Evolutionary conservation across 2,888 invertebrate species (phyloP).

Genomic region (Nycteola revayana): DNA sequence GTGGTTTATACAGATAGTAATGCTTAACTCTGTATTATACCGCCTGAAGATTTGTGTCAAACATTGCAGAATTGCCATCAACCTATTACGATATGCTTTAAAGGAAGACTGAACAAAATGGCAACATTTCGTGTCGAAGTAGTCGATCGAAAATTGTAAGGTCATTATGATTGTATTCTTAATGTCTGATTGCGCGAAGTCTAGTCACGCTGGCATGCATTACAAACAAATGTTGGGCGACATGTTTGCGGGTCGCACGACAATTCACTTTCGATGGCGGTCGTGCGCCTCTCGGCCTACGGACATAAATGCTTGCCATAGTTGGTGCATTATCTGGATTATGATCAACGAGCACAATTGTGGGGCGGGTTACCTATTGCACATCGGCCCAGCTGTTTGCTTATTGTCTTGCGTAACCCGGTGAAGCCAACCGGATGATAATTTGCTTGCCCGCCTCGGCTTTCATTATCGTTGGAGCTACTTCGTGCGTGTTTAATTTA

Average conservation of each 20-base stretch:
- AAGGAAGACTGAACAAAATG: slow-evolving; percentile 35
- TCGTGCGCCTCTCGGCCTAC: slow-evolving; percentile 71
- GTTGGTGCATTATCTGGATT: slow-evolving; percentile 66
- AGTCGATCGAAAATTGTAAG: slow-evolving; percentile 45
- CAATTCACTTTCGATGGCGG: slow-evolving; percentile 73
- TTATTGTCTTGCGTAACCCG: slow-evolving; percentile 73
- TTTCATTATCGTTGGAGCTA: slow-evolving; percentile 63
- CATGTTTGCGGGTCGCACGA: slow-evolving; percentile 53
- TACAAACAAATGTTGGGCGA: slow-evolving; percentile 52
- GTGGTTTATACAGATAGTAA: too few relatives aligned
- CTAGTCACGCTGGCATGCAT: slow-evolving; percentile 55
- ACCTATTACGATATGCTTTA: slow-evolving; percentile 25
- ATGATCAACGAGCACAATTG: slow-evolving; percentile 67
- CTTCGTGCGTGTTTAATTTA: slow-evolving; percentile 75
- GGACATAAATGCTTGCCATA: slow-evolving; percentile 63
- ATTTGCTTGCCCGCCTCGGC: slow-evolving; percentile 67
- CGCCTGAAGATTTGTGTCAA: too few relatives aligned
- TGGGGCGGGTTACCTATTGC: slow-evolving; percentile 66
- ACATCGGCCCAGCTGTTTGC: slow-evolving; percentile 66
- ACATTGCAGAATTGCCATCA: not conserved
- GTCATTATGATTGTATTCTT: slow-evolving; percentile 54
- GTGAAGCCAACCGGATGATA: slow-evolving; percentile 70
- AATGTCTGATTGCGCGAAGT: slow-evolving; percentile 59
- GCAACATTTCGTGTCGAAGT: slow-evolving; percentile 43
- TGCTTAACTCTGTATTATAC: too few relatives aligned